Evolutionary conservation across 2,113 vertebrate species (phyloP).

Genomic region (Ailurus styani): DNA sequence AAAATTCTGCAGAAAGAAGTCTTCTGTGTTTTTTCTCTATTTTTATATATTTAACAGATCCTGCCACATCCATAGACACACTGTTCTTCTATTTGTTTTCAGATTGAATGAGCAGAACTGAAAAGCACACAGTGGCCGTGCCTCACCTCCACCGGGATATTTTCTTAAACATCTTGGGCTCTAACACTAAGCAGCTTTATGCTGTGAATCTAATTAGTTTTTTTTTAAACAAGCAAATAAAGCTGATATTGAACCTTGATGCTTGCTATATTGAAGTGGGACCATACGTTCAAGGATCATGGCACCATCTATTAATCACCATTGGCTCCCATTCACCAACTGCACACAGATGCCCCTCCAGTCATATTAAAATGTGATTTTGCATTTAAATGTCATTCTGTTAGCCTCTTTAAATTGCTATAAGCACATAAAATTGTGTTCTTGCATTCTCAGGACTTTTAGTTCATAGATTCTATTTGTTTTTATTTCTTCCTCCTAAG

Average conservation of each 20-base stretch:
- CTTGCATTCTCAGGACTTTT: constrained; percentile 43
- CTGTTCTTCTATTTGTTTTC: neutral
- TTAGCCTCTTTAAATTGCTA: constrained; percentile 71
- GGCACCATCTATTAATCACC: constrained; percentile 63
- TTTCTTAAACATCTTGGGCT: constrained; percentile 46
- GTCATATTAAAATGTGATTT: constrained; percentile 63
- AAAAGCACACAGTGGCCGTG: neutral
- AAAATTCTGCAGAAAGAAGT: accelerated
- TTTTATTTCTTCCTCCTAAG: neutral
- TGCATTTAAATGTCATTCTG: constrained; percentile 52
- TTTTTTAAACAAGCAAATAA: constrained; percentile 54
- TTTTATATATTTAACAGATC: neutral
- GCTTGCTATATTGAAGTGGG: constrained; percentile 34
- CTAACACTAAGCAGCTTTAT: constrained; percentile 5
- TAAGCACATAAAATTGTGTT: constrained; percentile 60
- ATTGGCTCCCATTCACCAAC: constrained; percentile 48
- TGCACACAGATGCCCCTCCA: constrained; percentile 47
- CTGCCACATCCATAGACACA: neutral
- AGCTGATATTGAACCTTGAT: constrained; percentile 58
- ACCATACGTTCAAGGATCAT: constrained; percentile 64
- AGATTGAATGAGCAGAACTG: neutral
- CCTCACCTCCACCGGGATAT: neutral
- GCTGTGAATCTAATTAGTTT: constrained; percentile 71
- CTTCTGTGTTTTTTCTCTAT: accelerated
- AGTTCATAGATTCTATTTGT: neutral